phyloP scores from a whole-genome alignment of 2,113 vertebrate genomes.

The Daphoenositta chrysoptera region DNA sequence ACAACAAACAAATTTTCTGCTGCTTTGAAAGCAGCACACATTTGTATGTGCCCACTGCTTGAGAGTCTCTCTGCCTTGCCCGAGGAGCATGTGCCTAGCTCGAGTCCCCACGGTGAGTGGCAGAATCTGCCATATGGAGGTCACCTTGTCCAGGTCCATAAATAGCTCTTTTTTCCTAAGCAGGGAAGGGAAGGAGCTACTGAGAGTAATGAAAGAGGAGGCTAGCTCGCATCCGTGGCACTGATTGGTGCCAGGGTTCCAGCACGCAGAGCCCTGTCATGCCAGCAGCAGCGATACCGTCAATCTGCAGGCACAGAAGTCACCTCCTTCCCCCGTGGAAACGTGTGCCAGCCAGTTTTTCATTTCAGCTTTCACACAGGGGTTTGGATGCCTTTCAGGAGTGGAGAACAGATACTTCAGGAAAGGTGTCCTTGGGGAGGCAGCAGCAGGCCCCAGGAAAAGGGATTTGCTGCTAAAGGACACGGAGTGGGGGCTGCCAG shows the following conservation, averaged over 20 bases:
- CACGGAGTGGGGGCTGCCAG: accelerated
- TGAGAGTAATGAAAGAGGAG: slow-evolving; percentile 23
- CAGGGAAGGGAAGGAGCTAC: slow-evolving; percentile 30
- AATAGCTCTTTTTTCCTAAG: slow-evolving; percentile 56
- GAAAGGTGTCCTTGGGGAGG: slow-evolving; percentile 30
- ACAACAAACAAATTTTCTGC: background rate
- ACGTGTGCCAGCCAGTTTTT: slow-evolving; percentile 16
- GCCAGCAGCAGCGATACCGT: slow-evolving; percentile 20
- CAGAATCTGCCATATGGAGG: slow-evolving; percentile 62
- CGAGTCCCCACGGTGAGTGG: slow-evolving; percentile 37
- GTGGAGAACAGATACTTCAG: background rate
- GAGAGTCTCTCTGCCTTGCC: background rate
- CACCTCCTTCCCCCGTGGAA: background rate
- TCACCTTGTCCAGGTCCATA: slow-evolving; percentile 63
- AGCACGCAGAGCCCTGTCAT: slow-evolving; percentile 30
- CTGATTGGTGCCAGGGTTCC: slow-evolving; percentile 43
- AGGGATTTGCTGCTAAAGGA: background rate
- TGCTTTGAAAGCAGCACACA: background rate
- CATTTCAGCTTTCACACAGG: slow-evolving; percentile 21
- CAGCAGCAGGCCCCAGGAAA: background rate
- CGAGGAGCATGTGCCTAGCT: slow-evolving; percentile 12
- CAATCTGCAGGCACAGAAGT: slow-evolving; percentile 44
- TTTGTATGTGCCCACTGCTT: background rate
- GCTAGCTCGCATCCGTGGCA: slow-evolving; percentile 33
- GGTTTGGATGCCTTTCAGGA: slow-evolving; percentile 56